phyloP scores from a whole-genome alignment of 2,797 vertebrate genomes.

The Monodelphis domestica region DNA sequence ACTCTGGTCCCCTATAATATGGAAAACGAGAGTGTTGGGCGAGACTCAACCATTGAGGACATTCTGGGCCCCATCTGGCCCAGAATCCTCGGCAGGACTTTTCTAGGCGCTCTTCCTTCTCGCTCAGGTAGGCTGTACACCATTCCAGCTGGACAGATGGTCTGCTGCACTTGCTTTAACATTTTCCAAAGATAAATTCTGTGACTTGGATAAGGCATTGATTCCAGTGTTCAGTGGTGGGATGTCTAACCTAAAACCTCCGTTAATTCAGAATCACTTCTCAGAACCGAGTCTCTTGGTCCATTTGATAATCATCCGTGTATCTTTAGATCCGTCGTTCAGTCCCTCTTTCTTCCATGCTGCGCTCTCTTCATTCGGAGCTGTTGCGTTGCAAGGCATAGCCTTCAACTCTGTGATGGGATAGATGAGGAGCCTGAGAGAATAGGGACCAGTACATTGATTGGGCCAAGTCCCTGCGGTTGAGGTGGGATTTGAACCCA shows the following conservation, averaged over 20 bases:
- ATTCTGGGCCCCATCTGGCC: neutral
- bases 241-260: neutral
- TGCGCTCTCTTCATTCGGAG: fast-evolving
- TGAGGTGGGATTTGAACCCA: neutral
- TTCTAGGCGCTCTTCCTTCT: neutral
- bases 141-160: neutral
- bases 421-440: neutral
- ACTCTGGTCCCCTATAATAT: neutral
- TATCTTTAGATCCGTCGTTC: neutral
- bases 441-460: neutral
- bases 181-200: neutral
- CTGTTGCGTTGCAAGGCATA: neutral
- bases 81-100: neutral
- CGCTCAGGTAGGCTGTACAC: neutral
- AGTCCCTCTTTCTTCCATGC: neutral
- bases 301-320: fast-evolving
- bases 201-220: neutral
- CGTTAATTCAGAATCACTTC: fast-evolving
- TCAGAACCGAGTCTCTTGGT: neutral
- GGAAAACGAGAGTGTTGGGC: neutral
- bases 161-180: neutral
- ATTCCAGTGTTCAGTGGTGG: neutral
- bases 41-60: neutral
- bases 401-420: neutral
- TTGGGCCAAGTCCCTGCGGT: neutral